A percentile compares a stretch with the other conserved stretches of the same genome.
phyloP scores from a whole-genome alignment of 2,113 vertebrate species.

The Vulpes lagopus region DNA sequence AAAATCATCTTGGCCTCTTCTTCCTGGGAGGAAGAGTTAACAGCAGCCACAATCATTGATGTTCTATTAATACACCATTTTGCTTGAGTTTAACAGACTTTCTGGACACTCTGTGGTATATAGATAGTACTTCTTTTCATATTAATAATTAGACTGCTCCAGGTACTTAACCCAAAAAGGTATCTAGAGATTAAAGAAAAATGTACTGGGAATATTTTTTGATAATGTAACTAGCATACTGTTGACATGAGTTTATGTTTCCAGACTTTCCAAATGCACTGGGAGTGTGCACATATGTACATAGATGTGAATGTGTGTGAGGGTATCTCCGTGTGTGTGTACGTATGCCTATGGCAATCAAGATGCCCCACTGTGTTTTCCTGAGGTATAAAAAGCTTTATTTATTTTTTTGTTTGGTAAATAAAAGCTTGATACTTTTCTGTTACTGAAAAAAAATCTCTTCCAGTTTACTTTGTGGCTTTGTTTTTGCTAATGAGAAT shows the following conservation, averaged over 20 bases:
- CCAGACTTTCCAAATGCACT: conserved; percentile 14
- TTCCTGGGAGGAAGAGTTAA: not conserved
- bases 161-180: not conserved
- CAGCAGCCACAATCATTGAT: not conserved
- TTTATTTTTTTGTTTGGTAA: not conserved
- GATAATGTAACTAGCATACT: not conserved
- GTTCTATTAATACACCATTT: not conserved
- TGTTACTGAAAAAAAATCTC: not conserved
- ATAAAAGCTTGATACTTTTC: not conserved
- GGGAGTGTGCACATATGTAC: not conserved
- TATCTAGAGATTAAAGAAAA: not conserved
- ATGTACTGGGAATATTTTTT: conserved; percentile 7
- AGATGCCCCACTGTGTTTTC: not conserved
- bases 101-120: not conserved
- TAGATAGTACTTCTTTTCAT: not conserved
- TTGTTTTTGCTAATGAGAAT: conserved; percentile 17
- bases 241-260: conserved; percentile 34
- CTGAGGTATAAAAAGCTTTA: not conserved
- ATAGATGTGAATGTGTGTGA: not conserved
- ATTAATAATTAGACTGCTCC: conserved; percentile 1
- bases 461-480: not conserved
- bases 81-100: not conserved
- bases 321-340: not conserved
- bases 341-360: not conserved
- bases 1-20: not conserved